These are phyloP conservation scores for Ornithoptera alexandrae DNA, from an alignment of 2,888 invertebrate genomes.

Conservation along the genomic window DNA sequence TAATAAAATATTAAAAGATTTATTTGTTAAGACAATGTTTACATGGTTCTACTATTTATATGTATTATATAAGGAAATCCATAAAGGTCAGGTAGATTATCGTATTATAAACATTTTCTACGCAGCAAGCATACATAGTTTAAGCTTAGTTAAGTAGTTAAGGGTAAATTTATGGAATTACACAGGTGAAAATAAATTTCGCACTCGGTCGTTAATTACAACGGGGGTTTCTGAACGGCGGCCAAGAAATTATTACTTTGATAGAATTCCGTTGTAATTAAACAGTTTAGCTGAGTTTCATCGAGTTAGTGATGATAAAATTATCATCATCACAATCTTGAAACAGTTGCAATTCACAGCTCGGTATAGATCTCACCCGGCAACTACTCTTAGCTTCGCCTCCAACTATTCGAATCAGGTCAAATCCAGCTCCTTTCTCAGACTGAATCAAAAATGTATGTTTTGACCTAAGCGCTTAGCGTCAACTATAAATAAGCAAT, in stretches of 20 bases:
- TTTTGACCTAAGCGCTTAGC: too few relatives aligned
- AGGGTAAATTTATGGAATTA: slow-evolving; percentile 21
- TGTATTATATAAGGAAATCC: background rate
- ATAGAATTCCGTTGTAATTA: slow-evolving; percentile 19
- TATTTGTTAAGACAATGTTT: too few relatives aligned
- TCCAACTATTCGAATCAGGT: too few relatives aligned
- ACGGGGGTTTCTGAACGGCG: slow-evolving; percentile 9
- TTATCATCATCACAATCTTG: too few relatives aligned
- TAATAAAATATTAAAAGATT: background rate
- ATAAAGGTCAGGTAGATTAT: background rate
- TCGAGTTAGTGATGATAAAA: background rate
- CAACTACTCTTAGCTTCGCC: too few relatives aligned
- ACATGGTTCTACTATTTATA: background rate
- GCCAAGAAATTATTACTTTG: slow-evolving; percentile 21
- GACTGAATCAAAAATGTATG: too few relatives aligned
- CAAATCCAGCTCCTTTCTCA: too few relatives aligned
- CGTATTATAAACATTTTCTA: slow-evolving; percentile 5
- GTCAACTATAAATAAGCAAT: too few relatives aligned
- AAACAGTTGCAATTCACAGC: too few relatives aligned
- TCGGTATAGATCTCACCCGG: too few relatives aligned
- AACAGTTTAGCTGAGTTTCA: background rate
- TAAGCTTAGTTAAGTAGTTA: slow-evolving; percentile 15
- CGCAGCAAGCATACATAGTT: slow-evolving; percentile 15
- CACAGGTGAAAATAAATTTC: slow-evolving; percentile 24
- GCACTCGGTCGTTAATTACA: slow-evolving; percentile 24